Conservation (phyloP, 1,140 invertebrate species). For the Ceratoteleas bidentatus region DNA sequence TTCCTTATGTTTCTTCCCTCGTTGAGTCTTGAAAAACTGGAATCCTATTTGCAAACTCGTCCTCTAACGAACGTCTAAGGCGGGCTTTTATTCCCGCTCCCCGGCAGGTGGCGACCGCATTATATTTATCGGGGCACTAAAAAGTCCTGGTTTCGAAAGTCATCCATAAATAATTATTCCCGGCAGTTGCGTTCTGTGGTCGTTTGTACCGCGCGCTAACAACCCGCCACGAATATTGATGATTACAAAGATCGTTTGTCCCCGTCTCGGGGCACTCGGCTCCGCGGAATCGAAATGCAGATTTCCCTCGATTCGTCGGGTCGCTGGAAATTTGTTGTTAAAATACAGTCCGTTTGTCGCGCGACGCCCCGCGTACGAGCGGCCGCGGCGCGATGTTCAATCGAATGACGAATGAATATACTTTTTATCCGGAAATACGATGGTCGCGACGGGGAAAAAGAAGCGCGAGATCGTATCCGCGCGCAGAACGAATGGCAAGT, state of each 20-base stretch:
- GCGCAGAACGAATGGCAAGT: slow-evolving; percentile 54
- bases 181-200: neutral
- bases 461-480: slow-evolving; percentile 46
- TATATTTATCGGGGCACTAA: too few relatives aligned
- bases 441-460: slow-evolving; percentile 43
- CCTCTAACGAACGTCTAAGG: too few relatives aligned
- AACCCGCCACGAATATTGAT: neutral
- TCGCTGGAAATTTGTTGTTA: slow-evolving; percentile 24
- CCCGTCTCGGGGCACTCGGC: slow-evolving; percentile 1
- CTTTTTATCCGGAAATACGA: slow-evolving; percentile 47
- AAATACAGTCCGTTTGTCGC: slow-evolving; percentile 37
- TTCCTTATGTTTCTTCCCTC: too few relatives aligned
- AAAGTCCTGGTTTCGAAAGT: neutral
- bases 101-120: too few relatives aligned
- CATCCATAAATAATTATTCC: neutral
- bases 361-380: slow-evolving; percentile 42
- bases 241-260: neutral
- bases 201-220: neutral
- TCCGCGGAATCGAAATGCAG: slow-evolving; percentile 5
- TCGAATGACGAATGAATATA: slow-evolving; percentile 61
- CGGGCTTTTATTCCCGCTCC: too few relatives aligned
- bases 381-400: slow-evolving; percentile 35
- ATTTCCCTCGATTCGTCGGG: slow-evolving; percentile 10
- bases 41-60: too few relatives aligned
- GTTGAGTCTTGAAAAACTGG: too few relatives aligned